Evolutionary conservation across 2,113 vertebrate genomes (phyloP), one percentile per base, ranked within the genome.

Genomic region (Chlorodrepanis virens): DNA sequence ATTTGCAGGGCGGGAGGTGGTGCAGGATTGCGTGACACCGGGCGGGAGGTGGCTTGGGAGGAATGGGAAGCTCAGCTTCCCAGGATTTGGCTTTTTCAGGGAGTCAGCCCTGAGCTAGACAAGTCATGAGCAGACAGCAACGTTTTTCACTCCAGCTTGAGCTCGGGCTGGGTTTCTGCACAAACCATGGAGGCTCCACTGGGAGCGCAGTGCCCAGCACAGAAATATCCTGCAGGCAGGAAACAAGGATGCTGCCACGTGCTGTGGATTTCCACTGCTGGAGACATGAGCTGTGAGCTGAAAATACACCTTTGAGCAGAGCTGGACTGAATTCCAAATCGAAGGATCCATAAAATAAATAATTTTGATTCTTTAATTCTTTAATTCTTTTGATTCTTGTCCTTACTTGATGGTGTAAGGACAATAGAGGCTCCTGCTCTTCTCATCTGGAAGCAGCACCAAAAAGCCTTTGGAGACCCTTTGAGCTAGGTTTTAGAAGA

Each of bases 1-100:
- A 2, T 31, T 7, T 4, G 11, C 3, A 3, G 25, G 49, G 11
- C 0, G 0, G 10, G 53, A 57, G 2, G 10, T 2, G 60, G 19
- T 65, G 60, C 57, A 20, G 2, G 0, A 5, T 12, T 23, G 47
- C 0, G 0, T 69, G 63, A 12, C 14, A 6, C 2, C 0, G 2
- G 31, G 4, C 13, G 20, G 40, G 31, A 78, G 31, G 40, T 8
- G 92, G 44, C 28, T 24, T 4, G 22, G 49, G 28, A 54, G 27
- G n/a, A n/a, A 14, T 2, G 4, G 21, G 11, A 39, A 69, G n/a
- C 54, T 76, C n/a, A 40, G 44, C 4, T 39, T 71, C 60, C 47
- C 1, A 2, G 22, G 60, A 63, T 70, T 95, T 93, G 77, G 63
- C 75, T n/a, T 86, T 91, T 72, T 37, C 27, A 28, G 52, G 78